phyloP scores from a whole-genome alignment of 2,888 invertebrate species.

The Plebejus melissa region DNA sequence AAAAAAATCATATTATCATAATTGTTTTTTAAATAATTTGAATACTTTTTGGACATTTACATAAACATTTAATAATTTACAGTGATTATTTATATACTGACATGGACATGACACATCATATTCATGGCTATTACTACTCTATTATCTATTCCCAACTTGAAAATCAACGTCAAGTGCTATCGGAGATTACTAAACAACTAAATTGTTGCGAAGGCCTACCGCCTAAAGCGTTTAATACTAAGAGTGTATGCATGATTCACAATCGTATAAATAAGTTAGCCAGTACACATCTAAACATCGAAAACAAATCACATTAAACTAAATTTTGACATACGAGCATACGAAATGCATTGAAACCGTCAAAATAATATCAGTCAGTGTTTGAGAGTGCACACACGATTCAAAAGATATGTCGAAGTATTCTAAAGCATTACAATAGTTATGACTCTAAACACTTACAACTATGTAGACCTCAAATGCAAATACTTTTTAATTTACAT shows the following conservation, averaged over 20 bases:
- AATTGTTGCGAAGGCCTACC: conserved; percentile 65
- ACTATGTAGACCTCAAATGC: conserved; percentile 79
- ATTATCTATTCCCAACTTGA: conserved; percentile 74
- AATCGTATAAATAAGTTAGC: conserved; percentile 72
- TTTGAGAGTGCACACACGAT: conserved; percentile 51
- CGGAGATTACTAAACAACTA: conserved; percentile 72
- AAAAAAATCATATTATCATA: conserved; percentile 67
- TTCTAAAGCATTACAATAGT: conserved; percentile 77
- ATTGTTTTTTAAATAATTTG: conserved; percentile 78
- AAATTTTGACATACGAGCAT: conserved; percentile 40
- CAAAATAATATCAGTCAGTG: conserved; percentile 58
- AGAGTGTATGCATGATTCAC: conserved; percentile 77
- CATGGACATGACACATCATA: conserved; percentile 77
- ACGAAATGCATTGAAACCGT: conserved; percentile 62
- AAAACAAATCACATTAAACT: conserved; percentile 43
- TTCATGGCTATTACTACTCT: conserved; percentile 74
- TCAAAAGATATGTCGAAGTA: conserved; percentile 77
- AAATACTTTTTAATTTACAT: conserved; percentile 77
- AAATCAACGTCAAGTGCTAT: conserved; percentile 73
- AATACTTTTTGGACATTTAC: conserved; percentile 80
- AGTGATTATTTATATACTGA: conserved; percentile 79
- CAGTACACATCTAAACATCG: conserved; percentile 62
- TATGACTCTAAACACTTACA: conserved; percentile 77
- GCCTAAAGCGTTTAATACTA: conserved; percentile 72
- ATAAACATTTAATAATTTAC: conserved; percentile 80